These are phyloP conservation scores for Cassiopea andromeda DNA, from an alignment of 30 jellyfish, hydroid and myxozoan species.

Conservation along the genomic window DNA sequence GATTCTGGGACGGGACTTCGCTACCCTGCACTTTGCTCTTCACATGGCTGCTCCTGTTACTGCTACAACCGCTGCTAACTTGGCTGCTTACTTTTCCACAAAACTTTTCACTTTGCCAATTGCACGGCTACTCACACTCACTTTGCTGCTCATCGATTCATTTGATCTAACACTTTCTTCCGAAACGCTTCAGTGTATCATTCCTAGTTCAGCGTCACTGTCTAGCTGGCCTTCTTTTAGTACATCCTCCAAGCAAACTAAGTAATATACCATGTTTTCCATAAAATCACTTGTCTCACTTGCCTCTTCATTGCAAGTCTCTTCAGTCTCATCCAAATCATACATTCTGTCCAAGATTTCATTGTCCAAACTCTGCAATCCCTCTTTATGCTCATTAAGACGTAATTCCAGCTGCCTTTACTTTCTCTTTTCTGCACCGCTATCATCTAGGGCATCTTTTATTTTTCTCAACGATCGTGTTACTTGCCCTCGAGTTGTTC, in stretches of 20 bases:
- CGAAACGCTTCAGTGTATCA: background rate
- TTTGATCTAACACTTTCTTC: background rate
- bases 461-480: too few species aligned
- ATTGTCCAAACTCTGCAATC: too few species aligned
- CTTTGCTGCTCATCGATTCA: too few species aligned
- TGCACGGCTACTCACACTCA: too few species aligned
- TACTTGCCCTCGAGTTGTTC: too few species aligned
- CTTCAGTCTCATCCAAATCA: background rate
- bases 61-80: background rate
- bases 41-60: too few species aligned
- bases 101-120: too few species aligned
- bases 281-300: background rate
- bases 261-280: background rate
- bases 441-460: too few species aligned
- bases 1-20: background rate
- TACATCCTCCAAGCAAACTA: background rate
- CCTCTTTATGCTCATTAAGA: too few species aligned
- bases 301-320: slow-evolving; percentile 2
- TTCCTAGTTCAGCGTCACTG: background rate
- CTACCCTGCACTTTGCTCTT: background rate
- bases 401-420: too few species aligned
- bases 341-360: background rate
- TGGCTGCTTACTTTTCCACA: too few species aligned
- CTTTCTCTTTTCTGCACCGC: too few species aligned
- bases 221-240: background rate